phyloP scores from a whole-genome alignment of 1,140 invertebrate genomes.

The Aphis craccivora region DNA sequence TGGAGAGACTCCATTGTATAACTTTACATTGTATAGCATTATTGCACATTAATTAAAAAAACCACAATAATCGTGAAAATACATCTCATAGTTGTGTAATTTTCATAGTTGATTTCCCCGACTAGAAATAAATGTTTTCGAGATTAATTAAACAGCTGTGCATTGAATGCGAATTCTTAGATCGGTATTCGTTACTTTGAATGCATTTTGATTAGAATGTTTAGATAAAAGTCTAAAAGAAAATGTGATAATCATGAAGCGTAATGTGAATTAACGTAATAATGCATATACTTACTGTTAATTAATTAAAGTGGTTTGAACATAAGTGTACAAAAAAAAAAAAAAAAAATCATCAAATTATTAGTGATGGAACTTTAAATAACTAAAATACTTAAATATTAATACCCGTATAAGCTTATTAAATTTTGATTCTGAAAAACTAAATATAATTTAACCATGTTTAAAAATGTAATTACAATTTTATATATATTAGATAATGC shows the following conservation, averaged over 20 bases:
- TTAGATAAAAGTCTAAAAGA: slow-evolving; percentile 18
- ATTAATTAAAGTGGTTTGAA: neutral
- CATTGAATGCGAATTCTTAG: neutral
- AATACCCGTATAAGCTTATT: neutral
- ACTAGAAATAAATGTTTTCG: neutral
- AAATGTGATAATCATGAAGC: slow-evolving; percentile 1
- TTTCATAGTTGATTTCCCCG: neutral
- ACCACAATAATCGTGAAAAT: slow-evolving; percentile 22
- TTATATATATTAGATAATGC: too few species aligned
- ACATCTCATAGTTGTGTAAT: slow-evolving; percentile 13
- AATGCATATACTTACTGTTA: neutral
- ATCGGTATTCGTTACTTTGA: neutral
- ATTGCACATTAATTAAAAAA: slow-evolving; percentile 20
- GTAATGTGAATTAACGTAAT: neutral
- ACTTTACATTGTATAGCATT: neutral
- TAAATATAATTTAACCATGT: neutral
- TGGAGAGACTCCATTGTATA: neutral
- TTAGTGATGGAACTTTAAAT: neutral
- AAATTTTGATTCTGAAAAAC: neutral
- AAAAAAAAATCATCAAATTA: neutral
- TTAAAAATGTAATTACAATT: too few species aligned
- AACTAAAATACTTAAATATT: neutral
- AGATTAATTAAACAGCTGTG: neutral
- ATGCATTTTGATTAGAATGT: neutral
- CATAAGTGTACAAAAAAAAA: neutral